Evolutionary conservation across 2,113 vertebrate genomes (phyloP), one percentile per base, ranked within the genome.

Genomic region (Cyanocitta stelleri): DNA sequence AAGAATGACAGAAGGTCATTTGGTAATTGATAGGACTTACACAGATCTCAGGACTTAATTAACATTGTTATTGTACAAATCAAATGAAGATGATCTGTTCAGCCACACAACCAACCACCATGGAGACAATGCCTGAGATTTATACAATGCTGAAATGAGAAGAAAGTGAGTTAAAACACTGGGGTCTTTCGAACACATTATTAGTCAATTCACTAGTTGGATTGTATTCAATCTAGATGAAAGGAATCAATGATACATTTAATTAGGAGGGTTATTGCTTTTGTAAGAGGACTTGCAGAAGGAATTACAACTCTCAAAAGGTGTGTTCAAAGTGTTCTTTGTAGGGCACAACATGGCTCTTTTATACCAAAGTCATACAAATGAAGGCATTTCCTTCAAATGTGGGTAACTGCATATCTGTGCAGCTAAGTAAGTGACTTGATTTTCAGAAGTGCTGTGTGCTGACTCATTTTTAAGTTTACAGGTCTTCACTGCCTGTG

Each of bases 201-300:
- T 82, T 73, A n/a, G 83, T 85, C 68, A 87, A 33, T 66, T 82
- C 55, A 52, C 82, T 33, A 24, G 27, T 89, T 6, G 15, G 49
- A 83, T 21, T 5, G 5, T 87, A 88, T 95, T 96, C 85, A 90
- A 15, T 66, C 77, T 67, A 62, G 85, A 55, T 79, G 84, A 95
- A 71, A 86, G 37, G 17, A 85, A 95, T 97, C 95, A 89, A 94
- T 95, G 54, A 68, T 64, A 81, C 51, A 95, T 95, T 96, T 97
- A 95, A 95, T 96, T 93, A 96, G 52, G 61, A 87, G 12, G 15
- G 68, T 92, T 96, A 94, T 94, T 96, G 72, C 74, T 96, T 95
- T 89, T 78, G n/a, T 91, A 78, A 94, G 52, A 95, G 56, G 76
- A 69, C 52, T 95, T 90, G 87, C 77, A 93, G 79, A 95, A 95